Evolutionary conservation across 1,140 invertebrate species (phyloP).

Genomic region (Sipha flava): DNA sequence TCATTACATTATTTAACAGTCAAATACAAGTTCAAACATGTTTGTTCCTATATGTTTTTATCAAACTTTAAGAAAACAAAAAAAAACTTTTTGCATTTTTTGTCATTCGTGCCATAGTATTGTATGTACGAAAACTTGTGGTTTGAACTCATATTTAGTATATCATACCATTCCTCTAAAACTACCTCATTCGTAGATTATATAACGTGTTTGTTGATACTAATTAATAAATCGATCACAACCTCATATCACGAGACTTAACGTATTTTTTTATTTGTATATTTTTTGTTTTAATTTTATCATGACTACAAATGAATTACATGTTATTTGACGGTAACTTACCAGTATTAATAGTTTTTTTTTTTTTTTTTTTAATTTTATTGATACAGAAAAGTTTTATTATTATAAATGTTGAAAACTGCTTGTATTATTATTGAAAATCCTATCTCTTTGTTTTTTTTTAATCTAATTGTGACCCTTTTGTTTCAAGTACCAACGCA

Average conservation of each 20-base stretch:
- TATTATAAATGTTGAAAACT: not conserved
- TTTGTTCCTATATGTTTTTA: constrained; percentile 19
- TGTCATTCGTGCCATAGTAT: constrained; percentile 13
- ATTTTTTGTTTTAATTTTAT: not conserved
- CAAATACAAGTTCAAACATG: constrained; percentile 3
- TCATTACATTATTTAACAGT: constrained; percentile 4
- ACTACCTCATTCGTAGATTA: constrained; percentile 7
- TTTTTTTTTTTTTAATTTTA: not conserved
- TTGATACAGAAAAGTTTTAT: not conserved
- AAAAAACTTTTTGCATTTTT: not conserved
- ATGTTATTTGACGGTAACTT: not conserved
- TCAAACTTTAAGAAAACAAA: not conserved
- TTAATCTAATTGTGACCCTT: not conserved
- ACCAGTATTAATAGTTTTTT: constrained; percentile 4
- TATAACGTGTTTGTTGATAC: not conserved
- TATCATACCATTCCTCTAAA: constrained; percentile 15
- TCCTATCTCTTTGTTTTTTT: not conserved
- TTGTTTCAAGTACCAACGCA: not conserved
- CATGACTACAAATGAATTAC: not conserved
- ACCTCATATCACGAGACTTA: not conserved
- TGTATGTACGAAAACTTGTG: not conserved
- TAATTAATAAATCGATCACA: not conserved
- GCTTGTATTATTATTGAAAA: not conserved
- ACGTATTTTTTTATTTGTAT: not conserved
- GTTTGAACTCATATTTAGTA: not conserved